Percentiles rank a stretch among this genome's conserved stretches.
Conservation (phyloP, 2,888 invertebrate species). For the Dynastes grantii region DNA sequence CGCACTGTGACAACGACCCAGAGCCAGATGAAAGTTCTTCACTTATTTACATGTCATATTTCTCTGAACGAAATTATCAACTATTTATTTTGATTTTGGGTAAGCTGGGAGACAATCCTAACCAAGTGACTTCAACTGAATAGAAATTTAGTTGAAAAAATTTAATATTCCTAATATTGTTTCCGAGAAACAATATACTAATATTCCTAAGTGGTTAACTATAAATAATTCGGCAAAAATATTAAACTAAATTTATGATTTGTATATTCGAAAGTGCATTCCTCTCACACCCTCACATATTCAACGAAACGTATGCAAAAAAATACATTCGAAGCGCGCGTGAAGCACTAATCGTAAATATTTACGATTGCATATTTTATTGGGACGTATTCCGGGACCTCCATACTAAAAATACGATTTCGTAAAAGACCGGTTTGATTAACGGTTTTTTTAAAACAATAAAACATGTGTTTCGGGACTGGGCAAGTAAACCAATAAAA, state of each 20-base stretch:
- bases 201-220: too few species aligned
- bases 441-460: conserved; percentile 52
- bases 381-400: conserved; percentile 27
- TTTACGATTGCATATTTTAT: conserved; percentile 46
- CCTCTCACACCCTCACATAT: not conserved
- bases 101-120: too few species aligned
- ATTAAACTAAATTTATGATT: not conserved
- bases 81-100: too few species aligned
- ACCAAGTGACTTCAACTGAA: too few species aligned
- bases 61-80: too few species aligned
- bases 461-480: conserved; percentile 51
- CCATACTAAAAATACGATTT: conserved; percentile 49
- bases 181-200: too few species aligned
- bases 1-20: too few species aligned
- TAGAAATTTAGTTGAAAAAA: too few species aligned
- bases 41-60: too few species aligned
- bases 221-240: too few species aligned
- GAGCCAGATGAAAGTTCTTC: too few species aligned
- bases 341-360: conserved; percentile 38
- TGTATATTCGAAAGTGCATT: not conserved
- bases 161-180: too few species aligned
- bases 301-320: not conserved
- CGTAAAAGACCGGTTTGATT: conserved; percentile 52
- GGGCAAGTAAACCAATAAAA: conserved; percentile 59
- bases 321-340: conserved; percentile 17